These are phyloP conservation scores for Zenarchopterus dispar DNA, from an alignment of 2,797 vertebrate species.

Conservation along the genomic window DNA sequence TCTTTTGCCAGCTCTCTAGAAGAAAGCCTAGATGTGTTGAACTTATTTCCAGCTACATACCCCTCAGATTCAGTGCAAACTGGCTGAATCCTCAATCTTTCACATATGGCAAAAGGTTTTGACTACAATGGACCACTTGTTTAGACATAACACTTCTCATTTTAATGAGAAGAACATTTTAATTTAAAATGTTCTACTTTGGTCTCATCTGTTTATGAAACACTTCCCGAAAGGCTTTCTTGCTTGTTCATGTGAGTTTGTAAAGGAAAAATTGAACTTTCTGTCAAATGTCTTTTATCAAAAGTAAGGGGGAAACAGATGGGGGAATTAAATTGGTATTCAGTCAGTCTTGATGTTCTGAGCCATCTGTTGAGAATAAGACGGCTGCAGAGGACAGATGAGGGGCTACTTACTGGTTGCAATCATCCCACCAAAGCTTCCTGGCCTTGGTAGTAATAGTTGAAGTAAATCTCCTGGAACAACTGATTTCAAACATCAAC, in stretches of 20 bases:
- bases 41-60: too few relatives aligned
- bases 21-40: too few relatives aligned
- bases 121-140: background rate
- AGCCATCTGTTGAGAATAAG: constrained; percentile 77
- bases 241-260: background rate
- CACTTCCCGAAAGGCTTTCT: background rate
- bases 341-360: constrained; percentile 69
- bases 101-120: too few relatives aligned
- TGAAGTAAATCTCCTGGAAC: background rate
- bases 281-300: constrained; percentile 56
- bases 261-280: constrained; percentile 41
- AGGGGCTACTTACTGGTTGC: constrained; percentile 49
- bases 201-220: background rate
- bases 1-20: too few relatives aligned
- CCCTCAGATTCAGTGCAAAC: too few relatives aligned
- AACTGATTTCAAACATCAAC: background rate
- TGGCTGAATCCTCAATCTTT: too few relatives aligned
- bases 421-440: constrained; percentile 45
- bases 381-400: constrained; percentile 63
- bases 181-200: background rate
- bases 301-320: constrained; percentile 74
- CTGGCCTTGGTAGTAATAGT: constrained; percentile 19
- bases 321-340: constrained; percentile 75
- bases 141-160: background rate
- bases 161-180: too few relatives aligned